Percentiles rank a stretch among this genome's conserved stretches.
Conservation (phyloP, 92 coral and sea anemone genomes). For the Anthopleura xanthogrammica region DNA sequence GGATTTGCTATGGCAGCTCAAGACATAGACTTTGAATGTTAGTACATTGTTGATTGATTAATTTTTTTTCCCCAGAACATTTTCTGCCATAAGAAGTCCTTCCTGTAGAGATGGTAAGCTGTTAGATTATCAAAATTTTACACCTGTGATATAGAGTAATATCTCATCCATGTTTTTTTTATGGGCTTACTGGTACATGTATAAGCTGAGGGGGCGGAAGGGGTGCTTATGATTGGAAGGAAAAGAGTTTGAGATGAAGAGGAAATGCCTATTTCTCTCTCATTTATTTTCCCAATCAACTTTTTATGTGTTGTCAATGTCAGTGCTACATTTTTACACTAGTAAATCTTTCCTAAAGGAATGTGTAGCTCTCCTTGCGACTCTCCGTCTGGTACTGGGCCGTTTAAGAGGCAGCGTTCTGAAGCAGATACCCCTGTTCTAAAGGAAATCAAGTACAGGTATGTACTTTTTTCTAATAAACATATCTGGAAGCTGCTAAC, state of each 20-base stretch:
- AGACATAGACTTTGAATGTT: neutral
- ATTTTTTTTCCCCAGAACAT: slow-evolving; percentile 30
- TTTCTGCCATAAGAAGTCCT: slow-evolving; percentile 43
- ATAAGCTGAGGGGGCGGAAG: no score
- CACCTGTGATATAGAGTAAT: neutral
- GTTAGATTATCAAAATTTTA: neutral
- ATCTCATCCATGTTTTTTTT: no score
- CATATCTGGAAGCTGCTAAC: neutral
- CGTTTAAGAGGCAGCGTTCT: slow-evolving; percentile 87
- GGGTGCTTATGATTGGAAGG: no score
- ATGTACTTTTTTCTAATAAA: neutral
- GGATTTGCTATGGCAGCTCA: no score
- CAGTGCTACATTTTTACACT: neutral
- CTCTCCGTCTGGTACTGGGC: slow-evolving; percentile 68
- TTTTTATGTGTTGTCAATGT: neutral
- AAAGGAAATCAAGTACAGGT: slow-evolving; percentile 43
- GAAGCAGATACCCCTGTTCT: slow-evolving; percentile 68
- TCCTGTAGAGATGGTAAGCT: slow-evolving; percentile 58
- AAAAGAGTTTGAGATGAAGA: no score
- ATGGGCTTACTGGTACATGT: neutral
- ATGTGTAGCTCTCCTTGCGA: slow-evolving; percentile 75
- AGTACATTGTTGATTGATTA: neutral
- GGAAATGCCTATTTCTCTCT: no score
- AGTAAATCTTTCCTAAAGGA: slow-evolving; percentile 6
- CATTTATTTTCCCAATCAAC: no score